phyloP scores from a whole-genome alignment of 2,113 vertebrate genomes.

The Ptychochromis oligacanthus region DNA sequence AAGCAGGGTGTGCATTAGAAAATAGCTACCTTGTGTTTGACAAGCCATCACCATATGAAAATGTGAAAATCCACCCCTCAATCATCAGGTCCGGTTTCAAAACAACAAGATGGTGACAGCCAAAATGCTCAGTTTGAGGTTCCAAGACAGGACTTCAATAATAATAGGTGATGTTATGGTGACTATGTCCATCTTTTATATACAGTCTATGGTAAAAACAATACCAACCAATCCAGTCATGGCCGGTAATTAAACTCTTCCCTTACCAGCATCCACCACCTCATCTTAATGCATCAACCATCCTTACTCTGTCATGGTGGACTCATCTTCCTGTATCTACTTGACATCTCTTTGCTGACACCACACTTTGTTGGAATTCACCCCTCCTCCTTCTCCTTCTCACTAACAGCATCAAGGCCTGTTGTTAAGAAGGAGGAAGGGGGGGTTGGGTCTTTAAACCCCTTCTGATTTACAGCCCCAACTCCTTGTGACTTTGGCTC shows the following conservation, averaged over 20 bases:
- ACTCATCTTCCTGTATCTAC: neutral
- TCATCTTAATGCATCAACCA: neutral
- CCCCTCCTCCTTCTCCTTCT: neutral
- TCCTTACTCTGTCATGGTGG: neutral
- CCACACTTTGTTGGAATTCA: neutral
- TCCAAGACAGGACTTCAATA: neutral
- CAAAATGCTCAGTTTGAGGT: neutral
- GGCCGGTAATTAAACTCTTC: neutral
- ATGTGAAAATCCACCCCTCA: neutral
- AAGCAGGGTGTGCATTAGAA: too few relatives aligned
- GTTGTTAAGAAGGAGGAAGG: conserved; percentile 4
- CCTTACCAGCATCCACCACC: neutral
- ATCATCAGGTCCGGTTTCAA: neutral
- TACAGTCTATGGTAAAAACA: neutral
- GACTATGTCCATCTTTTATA: neutral
- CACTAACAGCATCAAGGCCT: conserved; percentile 6
- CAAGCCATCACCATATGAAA: neutral
- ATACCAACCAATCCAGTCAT: neutral
- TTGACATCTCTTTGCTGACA: conserved; percentile 5
- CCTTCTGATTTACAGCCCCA: conserved; percentile 35
- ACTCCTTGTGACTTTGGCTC: conserved; percentile 17
- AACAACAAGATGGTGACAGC: too few relatives aligned
- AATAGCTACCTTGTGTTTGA: neutral
- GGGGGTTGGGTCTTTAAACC: neutral
- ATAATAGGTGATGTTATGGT: neutral